These are phyloP conservation scores for Syncerus caffer DNA, from an alignment of 2,797 vertebrate genomes.

Conservation along the genomic window DNA sequence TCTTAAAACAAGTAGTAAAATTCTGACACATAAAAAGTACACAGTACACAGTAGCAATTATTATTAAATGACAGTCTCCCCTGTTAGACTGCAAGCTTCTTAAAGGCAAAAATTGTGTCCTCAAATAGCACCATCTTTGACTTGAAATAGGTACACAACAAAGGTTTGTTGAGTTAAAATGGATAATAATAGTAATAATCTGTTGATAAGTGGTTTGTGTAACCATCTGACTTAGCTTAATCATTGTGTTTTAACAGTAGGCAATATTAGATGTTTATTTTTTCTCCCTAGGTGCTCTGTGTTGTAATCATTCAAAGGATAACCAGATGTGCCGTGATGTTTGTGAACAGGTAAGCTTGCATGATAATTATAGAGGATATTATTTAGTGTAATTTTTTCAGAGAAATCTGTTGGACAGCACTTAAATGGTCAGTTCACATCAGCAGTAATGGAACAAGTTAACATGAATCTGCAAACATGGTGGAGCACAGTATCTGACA, in stretches of 20 bases:
- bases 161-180: conserved; percentile 32
- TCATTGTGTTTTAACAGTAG: conserved; percentile 4
- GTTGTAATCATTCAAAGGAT: conserved; percentile 94
- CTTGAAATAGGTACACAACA: conserved; percentile 3
- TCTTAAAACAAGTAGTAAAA: conserved; percentile 16
- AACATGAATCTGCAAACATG: neutral
- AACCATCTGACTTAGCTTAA: neutral
- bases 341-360: conserved; percentile 92
- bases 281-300: conserved; percentile 84
- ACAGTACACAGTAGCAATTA: neutral
- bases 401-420: neutral
- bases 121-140: neutral
- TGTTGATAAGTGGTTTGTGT: neutral
- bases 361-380: neutral
- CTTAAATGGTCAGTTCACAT: neutral
- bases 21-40: neutral
- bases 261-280: conserved; percentile 24
- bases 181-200: neutral
- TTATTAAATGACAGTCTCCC: neutral
- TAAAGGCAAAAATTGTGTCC: neutral
- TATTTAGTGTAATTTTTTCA: neutral
- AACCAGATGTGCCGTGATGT: conserved; percentile 93
- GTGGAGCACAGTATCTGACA: neutral
- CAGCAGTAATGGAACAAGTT: neutral
- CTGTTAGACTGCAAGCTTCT: neutral